Evolutionary conservation across 2,113 vertebrate genomes (phyloP).

Genomic region (Tapirus terrestris): DNA sequence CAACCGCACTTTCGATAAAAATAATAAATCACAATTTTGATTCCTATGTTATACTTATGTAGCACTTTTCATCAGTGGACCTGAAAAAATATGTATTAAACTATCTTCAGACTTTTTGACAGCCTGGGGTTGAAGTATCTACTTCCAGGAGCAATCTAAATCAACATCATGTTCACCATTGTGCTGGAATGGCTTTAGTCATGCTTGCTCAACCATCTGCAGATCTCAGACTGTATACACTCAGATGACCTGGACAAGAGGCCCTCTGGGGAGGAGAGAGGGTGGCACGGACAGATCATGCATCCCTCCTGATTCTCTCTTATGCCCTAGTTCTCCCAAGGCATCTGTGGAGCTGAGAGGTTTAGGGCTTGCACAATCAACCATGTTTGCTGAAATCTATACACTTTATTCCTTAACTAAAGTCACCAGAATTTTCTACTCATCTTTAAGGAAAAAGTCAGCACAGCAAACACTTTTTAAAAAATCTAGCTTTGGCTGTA

Average conservation of each 20-base stretch:
- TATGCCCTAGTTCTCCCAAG: neutral
- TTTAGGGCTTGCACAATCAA: neutral
- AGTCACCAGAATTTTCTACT: neutral
- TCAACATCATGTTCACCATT: rapidly evolving
- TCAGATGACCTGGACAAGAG: neutral
- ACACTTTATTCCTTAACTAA: neutral
- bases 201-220: rapidly evolving
- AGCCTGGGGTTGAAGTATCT: neutral
- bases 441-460: neutral
- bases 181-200: neutral
- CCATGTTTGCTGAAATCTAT: neutral
- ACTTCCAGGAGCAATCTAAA: neutral
- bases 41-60: neutral
- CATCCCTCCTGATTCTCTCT: too few relatives aligned
- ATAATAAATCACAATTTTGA: slow-evolving; percentile 25
- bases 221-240: rapidly evolving
- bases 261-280: neutral
- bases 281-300: rapidly evolving
- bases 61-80: neutral
- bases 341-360: neutral
- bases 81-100: neutral
- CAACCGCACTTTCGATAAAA: neutral
- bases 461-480: neutral
- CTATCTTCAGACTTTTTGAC: neutral
- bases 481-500: neutral